These are phyloP conservation scores for Oopsacas minuta DNA, from an alignment of 37 sponge, comb jelly and placozoan genomes.

Conservation along the genomic window DNA sequence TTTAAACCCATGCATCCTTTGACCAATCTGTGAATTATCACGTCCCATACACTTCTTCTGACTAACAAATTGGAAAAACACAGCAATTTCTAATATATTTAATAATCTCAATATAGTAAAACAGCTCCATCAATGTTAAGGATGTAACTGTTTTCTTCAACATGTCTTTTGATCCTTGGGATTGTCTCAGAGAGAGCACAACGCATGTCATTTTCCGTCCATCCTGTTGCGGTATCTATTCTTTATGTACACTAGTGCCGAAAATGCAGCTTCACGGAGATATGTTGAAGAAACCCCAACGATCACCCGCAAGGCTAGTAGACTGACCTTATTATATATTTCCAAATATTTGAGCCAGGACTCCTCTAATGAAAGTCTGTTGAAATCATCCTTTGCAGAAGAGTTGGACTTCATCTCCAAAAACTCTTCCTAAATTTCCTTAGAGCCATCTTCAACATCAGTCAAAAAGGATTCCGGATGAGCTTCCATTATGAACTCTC, in stretches of 20 bases:
- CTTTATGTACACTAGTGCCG: conserved; percentile 15
- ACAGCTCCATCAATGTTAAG: not conserved
- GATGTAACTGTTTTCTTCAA: conserved; percentile 11
- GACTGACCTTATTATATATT: not conserved
- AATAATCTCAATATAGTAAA: not conserved
- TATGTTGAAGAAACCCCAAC: conserved; percentile 17
- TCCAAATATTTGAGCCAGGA: not conserved
- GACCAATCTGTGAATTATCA: conserved; percentile 19
- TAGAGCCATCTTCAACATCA: not conserved
- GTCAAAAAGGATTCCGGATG: not conserved
- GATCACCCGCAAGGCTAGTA: not conserved
- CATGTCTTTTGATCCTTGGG: conserved; percentile 11
- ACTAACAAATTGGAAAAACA: not conserved
- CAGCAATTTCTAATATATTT: not conserved
- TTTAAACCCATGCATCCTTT: not conserved
- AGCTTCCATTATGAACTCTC: not conserved
- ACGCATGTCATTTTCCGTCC: conserved; percentile 11
- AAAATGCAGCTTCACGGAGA: conserved; percentile 15
- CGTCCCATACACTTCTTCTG: conserved; percentile 4
- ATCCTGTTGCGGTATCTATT: conserved; percentile 15
- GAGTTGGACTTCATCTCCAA: conserved; percentile 7
- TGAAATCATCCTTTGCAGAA: conserved; percentile 1
- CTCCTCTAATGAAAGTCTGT: conserved; percentile 2
- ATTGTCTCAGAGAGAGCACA: conserved; percentile 14
- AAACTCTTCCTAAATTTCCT: not conserved